Conservation (phyloP, 1,140 invertebrate genomes). For the Leptinotarsa texana region DNA sequence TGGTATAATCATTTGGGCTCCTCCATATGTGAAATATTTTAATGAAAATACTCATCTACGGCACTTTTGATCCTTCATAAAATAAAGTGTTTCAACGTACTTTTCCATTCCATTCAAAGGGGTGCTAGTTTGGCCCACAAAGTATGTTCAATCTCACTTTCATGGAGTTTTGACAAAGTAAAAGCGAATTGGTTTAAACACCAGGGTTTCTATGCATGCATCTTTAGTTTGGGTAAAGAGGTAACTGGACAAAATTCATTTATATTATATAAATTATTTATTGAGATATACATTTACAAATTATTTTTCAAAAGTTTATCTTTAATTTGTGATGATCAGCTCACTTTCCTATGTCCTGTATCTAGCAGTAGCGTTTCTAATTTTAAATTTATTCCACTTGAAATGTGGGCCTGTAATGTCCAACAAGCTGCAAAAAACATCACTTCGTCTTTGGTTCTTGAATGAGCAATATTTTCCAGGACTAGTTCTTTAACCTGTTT, state of each 20-base stretch:
- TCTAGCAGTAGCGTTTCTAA: not conserved
- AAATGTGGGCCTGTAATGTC: not conserved
- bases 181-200: not conserved
- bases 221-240: not conserved
- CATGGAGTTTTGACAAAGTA: no score
- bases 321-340: not conserved
- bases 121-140: no score
- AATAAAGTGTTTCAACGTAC: no score
- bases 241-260: not conserved
- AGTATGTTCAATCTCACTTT: no score
- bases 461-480: conserved; percentile 51
- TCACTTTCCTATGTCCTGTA: not conserved
- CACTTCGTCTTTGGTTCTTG: conserved; percentile 47
- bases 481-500: conserved; percentile 33
- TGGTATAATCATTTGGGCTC: no score
- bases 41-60: no score
- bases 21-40: no score
- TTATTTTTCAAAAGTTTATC: not conserved
- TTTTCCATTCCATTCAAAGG: no score
- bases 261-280: not conserved
- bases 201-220: not conserved
- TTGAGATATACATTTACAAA: not conserved
- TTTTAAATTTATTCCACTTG: not conserved
- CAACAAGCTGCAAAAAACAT: conserved; percentile 51
- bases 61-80: no score